phyloP scores from a whole-genome alignment of 2,113 vertebrate genomes.

The Proterorhinus semilunaris region DNA sequence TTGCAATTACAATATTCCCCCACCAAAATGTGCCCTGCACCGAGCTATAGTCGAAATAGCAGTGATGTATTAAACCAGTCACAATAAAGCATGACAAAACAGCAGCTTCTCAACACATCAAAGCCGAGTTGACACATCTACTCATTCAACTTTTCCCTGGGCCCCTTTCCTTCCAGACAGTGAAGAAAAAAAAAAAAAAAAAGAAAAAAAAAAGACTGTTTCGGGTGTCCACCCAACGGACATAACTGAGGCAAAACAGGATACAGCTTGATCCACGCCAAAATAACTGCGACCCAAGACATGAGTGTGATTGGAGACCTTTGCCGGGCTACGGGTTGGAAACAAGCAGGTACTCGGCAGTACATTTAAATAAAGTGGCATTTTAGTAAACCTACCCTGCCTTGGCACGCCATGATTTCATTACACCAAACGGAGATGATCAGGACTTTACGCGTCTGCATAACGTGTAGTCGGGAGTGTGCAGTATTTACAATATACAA shows the following conservation, averaged over 20 bases:
- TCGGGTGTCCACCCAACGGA: constrained; percentile 57
- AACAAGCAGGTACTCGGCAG: background rate
- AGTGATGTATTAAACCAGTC: background rate
- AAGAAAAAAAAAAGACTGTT: constrained; percentile 34
- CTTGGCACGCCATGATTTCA: too few species aligned
- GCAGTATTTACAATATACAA: background rate
- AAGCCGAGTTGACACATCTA: constrained; percentile 36
- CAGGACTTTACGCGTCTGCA: too few species aligned
- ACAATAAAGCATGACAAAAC: constrained; percentile 11
- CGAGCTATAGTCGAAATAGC: too few species aligned
- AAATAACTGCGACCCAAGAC: constrained; percentile 18
- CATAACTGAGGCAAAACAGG: constrained; percentile 71
- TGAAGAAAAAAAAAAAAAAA: too few species aligned
- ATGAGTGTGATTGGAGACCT: constrained; percentile 16
- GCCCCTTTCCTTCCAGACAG: constrained; percentile 67
- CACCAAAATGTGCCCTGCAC: too few species aligned
- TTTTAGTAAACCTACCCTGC: too few species aligned
- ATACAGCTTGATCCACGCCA: constrained; percentile 72
- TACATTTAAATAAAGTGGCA: too few species aligned
- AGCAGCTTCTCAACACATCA: constrained; percentile 40
- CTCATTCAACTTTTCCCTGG: constrained; percentile 34
- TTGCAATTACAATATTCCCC: too few species aligned
- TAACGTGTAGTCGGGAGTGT: background rate
- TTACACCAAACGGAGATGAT: too few species aligned
- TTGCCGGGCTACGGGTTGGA: background rate